A percentile compares a stretch with the other conserved stretches of the same genome.
phyloP scores from a whole-genome alignment of 2,113 vertebrate genomes.

The Motacilla tschutschensis region DNA sequence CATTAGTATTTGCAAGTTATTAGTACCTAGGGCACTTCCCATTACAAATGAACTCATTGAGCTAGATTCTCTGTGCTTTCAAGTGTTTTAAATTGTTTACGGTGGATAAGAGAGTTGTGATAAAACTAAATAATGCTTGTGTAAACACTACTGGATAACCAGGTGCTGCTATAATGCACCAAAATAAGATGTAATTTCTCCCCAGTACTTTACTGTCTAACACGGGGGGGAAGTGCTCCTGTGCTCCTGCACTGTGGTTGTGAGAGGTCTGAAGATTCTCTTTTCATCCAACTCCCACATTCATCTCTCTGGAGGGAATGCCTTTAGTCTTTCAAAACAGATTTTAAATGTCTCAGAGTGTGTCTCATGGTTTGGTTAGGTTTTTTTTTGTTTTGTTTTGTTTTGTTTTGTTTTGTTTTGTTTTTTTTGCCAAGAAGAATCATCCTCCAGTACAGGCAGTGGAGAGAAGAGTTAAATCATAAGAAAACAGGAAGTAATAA shows the following conservation, averaged over 20 bases:
- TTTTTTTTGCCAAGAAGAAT: background rate
- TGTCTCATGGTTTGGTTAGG: background rate
- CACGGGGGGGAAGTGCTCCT: background rate
- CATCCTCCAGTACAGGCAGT: background rate
- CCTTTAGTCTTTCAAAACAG: background rate
- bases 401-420: too few species aligned
- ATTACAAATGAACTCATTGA: background rate
- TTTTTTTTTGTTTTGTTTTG: too few species aligned
- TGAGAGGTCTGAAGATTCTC: background rate
- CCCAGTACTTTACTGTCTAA: background rate
- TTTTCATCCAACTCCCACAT: background rate
- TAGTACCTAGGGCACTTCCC: background rate
- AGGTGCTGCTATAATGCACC: background rate
- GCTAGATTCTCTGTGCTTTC: background rate
- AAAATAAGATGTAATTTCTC: background rate
- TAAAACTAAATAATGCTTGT: background rate
- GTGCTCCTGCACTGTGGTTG: background rate
- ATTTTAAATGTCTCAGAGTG: background rate
- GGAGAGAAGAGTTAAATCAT: background rate
- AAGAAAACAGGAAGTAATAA: background rate
- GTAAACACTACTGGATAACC: background rate
- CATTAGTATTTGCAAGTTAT: background rate
- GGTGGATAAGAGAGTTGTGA: background rate
- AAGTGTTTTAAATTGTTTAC: background rate
- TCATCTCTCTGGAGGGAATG: background rate